Percentiles rank a stretch among this genome's conserved stretches.
phyloP scores from a whole-genome alignment of 2,888 invertebrate species.

The Pyrochroa serraticornis region DNA sequence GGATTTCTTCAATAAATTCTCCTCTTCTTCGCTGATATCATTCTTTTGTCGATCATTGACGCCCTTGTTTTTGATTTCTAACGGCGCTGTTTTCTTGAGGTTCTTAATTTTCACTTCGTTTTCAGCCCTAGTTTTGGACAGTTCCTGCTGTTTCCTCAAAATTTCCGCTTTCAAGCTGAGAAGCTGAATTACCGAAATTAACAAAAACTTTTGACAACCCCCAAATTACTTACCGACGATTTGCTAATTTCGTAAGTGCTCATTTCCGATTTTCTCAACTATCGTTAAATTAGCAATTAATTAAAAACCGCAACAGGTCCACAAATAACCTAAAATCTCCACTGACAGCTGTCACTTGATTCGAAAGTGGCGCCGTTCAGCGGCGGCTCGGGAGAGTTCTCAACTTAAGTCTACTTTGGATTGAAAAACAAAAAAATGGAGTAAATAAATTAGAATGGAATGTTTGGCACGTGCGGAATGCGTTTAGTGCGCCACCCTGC shows the following conservation, averaged over 20 bases:
- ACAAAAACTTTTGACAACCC: conserved; percentile 5
- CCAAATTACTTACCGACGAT: conserved; percentile 45
- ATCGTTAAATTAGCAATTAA: background rate
- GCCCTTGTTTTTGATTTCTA: conserved; percentile 57
- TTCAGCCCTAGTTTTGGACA: conserved; percentile 69
- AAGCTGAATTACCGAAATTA: conserved; percentile 58
- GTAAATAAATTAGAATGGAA: conserved; percentile 26
- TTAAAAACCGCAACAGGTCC: no score
- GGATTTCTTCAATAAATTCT: conserved; percentile 55
- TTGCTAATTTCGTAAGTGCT: conserved; percentile 51
- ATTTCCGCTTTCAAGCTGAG: conserved; percentile 91
- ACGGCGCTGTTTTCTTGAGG: conserved; percentile 51
- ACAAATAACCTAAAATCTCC: no score
- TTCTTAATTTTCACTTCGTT: conserved; percentile 60
- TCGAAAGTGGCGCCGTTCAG: no score
- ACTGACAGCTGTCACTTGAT: no score
- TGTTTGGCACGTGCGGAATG: conserved; percentile 41
- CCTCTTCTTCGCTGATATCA: conserved; percentile 54
- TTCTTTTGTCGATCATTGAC: conserved; percentile 53
- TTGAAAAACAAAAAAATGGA: background rate
- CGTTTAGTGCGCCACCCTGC: conserved; percentile 42
- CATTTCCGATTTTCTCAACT: conserved; percentile 32
- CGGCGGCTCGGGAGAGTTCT: no score
- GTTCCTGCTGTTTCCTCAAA: conserved; percentile 83
- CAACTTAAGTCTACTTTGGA: no score